phyloP scores from a whole-genome alignment of 2,888 invertebrate species.

The Caenorhabditis macrosperma region DNA sequence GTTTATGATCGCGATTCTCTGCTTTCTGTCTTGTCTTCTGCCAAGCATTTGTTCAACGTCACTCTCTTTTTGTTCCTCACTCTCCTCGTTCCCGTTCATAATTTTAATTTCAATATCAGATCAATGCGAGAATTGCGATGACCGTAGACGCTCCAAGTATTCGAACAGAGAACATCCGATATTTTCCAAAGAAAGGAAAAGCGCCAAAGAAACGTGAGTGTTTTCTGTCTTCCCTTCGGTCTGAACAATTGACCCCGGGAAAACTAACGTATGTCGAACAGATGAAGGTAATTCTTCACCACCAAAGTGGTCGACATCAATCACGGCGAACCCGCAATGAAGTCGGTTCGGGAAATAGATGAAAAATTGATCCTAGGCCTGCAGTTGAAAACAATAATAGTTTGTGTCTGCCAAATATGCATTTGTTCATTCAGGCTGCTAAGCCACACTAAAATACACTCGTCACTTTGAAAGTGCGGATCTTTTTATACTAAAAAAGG shows the following conservation, averaged over 20 bases:
- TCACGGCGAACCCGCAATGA: conserved; percentile 19
- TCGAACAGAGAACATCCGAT: conserved; percentile 75
- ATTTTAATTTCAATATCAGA: conserved; percentile 46
- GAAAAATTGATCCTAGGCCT: conserved; percentile 35
- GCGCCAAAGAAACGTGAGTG: conserved; percentile 68
- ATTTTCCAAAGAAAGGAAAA: conserved; percentile 74
- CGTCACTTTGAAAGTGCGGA: conserved; percentile 1
- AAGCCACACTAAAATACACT: conserved; percentile 1
- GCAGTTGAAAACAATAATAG: conserved; percentile 22
- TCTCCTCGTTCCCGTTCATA: not conserved
- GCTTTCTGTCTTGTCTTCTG: conserved; percentile 32
- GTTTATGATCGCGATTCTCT: conserved; percentile 34
- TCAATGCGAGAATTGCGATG: conserved; percentile 71
- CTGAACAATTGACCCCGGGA: not conserved
- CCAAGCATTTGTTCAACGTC: conserved; percentile 6
- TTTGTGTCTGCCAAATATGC: conserved; percentile 17
- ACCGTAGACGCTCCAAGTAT: conserved; percentile 73
- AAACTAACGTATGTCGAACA: conserved; percentile 6
- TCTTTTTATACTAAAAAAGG: not conserved
- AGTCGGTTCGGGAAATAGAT: conserved; percentile 11
- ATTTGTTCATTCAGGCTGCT: conserved; percentile 41
- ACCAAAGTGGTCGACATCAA: conserved; percentile 45
- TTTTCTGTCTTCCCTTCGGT: not conserved
- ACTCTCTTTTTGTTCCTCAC: conserved; percentile 22
- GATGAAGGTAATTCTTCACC: conserved; percentile 35